phyloP scores from a whole-genome alignment of 2,888 invertebrate species.

The Rhamphomyia laevipes region DNA sequence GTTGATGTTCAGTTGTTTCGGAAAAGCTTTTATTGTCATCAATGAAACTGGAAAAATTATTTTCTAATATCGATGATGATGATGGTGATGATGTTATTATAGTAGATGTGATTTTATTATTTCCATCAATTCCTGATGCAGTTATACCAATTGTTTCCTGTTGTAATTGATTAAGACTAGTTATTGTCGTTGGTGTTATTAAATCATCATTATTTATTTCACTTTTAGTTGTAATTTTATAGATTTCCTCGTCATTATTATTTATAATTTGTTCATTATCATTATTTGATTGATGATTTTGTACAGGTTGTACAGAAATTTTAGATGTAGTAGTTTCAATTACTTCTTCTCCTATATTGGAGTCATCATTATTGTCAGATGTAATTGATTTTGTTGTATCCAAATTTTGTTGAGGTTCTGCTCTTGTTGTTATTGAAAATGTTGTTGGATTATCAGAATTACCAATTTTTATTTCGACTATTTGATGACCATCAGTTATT shows the following conservation, averaged over 20 bases:
- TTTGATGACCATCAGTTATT: constrained; percentile 9
- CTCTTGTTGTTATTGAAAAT: constrained; percentile 10
- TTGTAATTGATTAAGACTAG: background rate
- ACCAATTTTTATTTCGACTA: constrained; percentile 13
- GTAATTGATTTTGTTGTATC: background rate
- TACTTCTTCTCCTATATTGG: too few species aligned
- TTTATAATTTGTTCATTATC: background rate
- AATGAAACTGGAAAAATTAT: background rate
- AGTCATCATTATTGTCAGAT: background rate
- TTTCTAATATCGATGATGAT: constrained; percentile 2
- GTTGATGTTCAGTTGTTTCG: background rate
- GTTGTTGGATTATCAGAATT: constrained; percentile 11
- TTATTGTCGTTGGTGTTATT: constrained; percentile 3
- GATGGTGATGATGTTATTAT: background rate
- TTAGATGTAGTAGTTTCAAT: background rate
- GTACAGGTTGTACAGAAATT: background rate
- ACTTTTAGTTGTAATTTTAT: background rate
- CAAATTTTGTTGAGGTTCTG: constrained; percentile 3
- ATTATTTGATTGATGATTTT: background rate
- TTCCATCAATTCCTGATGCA: background rate
- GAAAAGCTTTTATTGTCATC: background rate
- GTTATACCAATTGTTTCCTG: background rate
- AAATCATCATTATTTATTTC: constrained; percentile 10
- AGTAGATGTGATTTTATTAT: background rate
- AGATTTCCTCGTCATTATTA: constrained; percentile 1